phyloP scores from a whole-genome alignment of 2,113 vertebrate genomes.

The Rynchops niger region DNA sequence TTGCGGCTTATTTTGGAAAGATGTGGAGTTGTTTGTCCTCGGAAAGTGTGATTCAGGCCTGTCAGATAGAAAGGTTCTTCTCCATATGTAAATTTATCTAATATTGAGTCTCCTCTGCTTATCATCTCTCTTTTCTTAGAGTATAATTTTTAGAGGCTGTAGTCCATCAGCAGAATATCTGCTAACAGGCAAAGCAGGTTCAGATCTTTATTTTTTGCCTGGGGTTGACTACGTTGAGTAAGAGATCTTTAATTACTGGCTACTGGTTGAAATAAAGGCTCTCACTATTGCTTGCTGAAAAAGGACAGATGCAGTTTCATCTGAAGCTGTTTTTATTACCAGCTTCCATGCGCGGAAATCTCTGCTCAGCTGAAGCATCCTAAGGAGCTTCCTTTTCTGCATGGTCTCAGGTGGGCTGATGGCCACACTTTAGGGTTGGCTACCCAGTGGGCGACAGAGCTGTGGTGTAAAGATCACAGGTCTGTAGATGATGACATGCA shows the following conservation, averaged over 20 bases:
- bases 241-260: not conserved
- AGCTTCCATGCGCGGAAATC: not conserved
- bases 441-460: not conserved
- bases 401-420: not conserved
- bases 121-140: not conserved
- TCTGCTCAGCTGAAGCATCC: not conserved
- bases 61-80: not conserved
- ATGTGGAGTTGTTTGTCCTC: not conserved
- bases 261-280: not conserved
- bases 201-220: not conserved
- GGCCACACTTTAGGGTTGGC: not conserved
- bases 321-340: not conserved
- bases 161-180: not conserved
- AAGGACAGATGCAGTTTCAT: not conserved
- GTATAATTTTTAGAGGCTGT: not conserved
- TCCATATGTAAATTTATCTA: not conserved
- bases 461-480: not conserved
- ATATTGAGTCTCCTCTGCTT: not conserved
- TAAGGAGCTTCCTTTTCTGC: not conserved
- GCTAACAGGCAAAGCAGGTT: not conserved
- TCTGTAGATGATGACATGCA: not conserved
- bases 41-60: not conserved
- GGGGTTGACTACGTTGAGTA: not conserved
- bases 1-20: not conserved
- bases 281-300: not conserved